A percentile compares a stretch with the other conserved stretches of the same genome.
phyloP scores from a whole-genome alignment of 1,140 invertebrate species.

The Euglossa dilemma region DNA sequence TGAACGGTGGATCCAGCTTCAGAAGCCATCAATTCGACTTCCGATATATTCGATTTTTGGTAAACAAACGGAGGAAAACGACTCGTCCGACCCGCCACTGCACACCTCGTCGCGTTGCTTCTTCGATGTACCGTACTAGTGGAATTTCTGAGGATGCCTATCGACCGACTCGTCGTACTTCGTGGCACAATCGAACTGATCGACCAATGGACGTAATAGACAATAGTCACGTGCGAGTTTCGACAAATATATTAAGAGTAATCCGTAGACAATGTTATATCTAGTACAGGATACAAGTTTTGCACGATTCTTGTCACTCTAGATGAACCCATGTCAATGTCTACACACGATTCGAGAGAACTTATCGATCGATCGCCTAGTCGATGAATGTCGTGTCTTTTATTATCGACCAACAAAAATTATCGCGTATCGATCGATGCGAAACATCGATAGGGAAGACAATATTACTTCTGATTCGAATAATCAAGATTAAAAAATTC shows the following conservation, averaged over 20 bases:
- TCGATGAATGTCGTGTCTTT: background rate
- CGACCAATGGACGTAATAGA: slow-evolving; percentile 65
- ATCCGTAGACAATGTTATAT: slow-evolving; percentile 32
- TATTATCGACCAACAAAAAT: background rate
- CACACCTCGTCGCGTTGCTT: slow-evolving; percentile 32
- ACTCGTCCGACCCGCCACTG: slow-evolving; percentile 38
- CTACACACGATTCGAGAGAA: background rate
- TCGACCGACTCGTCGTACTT: slow-evolving; percentile 53
- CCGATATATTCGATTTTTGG: background rate
- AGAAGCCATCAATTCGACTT: slow-evolving; percentile 21
- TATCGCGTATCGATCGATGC: background rate
- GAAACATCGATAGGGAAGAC: background rate
- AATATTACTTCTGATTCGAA: background rate
- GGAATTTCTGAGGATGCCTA: slow-evolving; percentile 64
- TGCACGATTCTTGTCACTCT: background rate
- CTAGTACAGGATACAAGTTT: background rate
- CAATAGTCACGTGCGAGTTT: slow-evolving; percentile 67
- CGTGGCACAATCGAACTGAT: slow-evolving; percentile 49
- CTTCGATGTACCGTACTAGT: background rate
- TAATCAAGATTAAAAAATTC: background rate
- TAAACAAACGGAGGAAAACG: background rate
- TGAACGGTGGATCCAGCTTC: background rate
- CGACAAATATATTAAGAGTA: slow-evolving; percentile 40
- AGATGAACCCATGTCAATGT: background rate
- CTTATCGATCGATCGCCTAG: background rate